phyloP scores from a whole-genome alignment of 2,888 invertebrate genomes.

The Ophonus ardosiacus region DNA sequence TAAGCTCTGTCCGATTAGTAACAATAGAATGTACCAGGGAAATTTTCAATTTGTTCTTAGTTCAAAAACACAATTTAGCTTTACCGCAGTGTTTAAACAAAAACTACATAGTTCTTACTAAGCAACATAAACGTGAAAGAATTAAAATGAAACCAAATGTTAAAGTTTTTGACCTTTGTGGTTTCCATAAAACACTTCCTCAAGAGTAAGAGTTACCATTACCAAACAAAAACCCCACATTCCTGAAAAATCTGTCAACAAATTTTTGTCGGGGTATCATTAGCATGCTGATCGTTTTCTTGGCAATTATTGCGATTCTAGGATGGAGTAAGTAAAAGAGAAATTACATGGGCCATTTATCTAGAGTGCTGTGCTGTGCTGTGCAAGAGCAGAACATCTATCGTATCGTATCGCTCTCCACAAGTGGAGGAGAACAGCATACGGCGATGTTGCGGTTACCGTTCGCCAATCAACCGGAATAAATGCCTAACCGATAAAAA shows the following conservation, averaged over 20 bases:
- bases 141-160: neutral
- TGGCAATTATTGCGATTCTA: slow-evolving; percentile 43
- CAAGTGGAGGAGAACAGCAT: slow-evolving; percentile 23
- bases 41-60: too few species aligned
- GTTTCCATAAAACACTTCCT: slow-evolving; percentile 10
- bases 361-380: slow-evolving; percentile 28
- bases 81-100: too few species aligned
- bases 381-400: neutral
- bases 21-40: too few species aligned
- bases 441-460: slow-evolving; percentile 56
- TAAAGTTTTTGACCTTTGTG: neutral
- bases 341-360: slow-evolving; percentile 60
- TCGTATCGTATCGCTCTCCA: too few species aligned
- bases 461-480: slow-evolving; percentile 60
- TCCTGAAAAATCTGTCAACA: slow-evolving; percentile 2
- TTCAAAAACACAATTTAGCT: too few species aligned
- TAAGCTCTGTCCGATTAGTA: too few species aligned
- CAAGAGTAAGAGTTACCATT: neutral
- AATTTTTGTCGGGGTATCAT: neutral
- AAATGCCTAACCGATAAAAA: slow-evolving; percentile 59
- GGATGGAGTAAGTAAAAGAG: slow-evolving; percentile 20
- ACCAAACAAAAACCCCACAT: neutral
- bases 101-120: too few species aligned
- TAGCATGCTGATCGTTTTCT: slow-evolving; percentile 17
- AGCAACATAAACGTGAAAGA: neutral